These are phyloP conservation scores for Ruditapes philippinarum DNA, from an alignment of 1,140 invertebrate species.

Conservation along the genomic window DNA sequence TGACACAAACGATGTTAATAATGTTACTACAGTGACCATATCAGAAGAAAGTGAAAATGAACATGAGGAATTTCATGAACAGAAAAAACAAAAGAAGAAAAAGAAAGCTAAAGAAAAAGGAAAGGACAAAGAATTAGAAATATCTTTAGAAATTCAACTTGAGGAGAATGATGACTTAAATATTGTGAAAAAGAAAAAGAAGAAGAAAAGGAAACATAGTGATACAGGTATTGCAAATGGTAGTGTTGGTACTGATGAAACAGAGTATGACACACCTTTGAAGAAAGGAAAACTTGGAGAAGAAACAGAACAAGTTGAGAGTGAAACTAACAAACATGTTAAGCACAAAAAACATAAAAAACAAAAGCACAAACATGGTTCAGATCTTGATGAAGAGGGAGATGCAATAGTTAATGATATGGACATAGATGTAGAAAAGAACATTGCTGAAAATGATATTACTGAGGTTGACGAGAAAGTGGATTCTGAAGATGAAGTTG, in stretches of 20 bases:
- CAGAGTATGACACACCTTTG: neutral
- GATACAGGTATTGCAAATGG: neutral
- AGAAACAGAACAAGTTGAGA: neutral
- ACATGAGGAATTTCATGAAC: neutral
- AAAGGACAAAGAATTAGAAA: slow-evolving; percentile 1
- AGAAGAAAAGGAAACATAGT: slow-evolving; percentile 58
- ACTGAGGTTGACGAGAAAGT: neutral
- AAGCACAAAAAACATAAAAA: neutral
- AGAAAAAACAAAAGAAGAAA: neutral
- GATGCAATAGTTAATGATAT: neutral
- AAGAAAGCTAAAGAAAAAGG: slow-evolving; percentile 9
- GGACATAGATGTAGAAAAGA: neutral
- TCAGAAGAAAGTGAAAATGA: too few relatives aligned
- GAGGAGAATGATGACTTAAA: slow-evolving; percentile 30
- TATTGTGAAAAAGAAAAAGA: slow-evolving; percentile 44
- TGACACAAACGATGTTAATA: neutral
- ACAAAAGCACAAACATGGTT: neutral
- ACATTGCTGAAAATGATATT: slow-evolving; percentile 17
- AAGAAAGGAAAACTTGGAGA: neutral
- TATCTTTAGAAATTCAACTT: slow-evolving; percentile 10
- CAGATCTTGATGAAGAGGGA: neutral
- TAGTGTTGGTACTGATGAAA: neutral
- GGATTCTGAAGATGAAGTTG: neutral
- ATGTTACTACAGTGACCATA: too few relatives aligned
- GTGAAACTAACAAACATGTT: neutral